Base-by-base conservation (phyloP, 2,797 vertebrate species). In the Megalops cyprinoides region DNA sequence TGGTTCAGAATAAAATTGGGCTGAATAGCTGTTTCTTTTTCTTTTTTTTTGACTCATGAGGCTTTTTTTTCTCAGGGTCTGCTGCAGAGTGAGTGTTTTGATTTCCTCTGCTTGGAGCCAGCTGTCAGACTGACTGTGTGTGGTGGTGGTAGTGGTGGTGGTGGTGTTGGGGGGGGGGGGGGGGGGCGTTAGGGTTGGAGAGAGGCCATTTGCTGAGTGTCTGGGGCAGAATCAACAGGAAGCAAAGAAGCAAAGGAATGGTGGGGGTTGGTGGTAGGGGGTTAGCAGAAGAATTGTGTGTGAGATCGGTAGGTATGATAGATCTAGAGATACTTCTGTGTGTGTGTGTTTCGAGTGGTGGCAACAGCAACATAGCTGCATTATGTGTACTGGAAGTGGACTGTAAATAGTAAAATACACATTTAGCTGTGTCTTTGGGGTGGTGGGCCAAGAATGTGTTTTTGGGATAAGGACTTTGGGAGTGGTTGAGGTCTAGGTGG, bases 71-170 rank as follows among this genome's bases (percentile, higher is more conserved):
- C 55, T 82, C 81, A 65, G 84, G 82, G 82, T 83, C 86, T 86
- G 85, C 82, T 37, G 20, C 76, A 87, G 89, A 86, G 88, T 69
- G 80, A 60, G 79, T 91, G 92, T 93, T 93, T 93, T 93, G 89
- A 91, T 93, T 93, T 90, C 88, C 89, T 88, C 90, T 87, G 91
- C 91, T 86, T 78, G 83, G 88, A 91, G 91, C 92, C 94, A 94
- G 93, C 94, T 95, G 93, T 94, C 92, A 90, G 85, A 88, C 90
- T 91, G 90, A 90, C 91, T 94, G 93, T 93, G 93, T 88, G 88
- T 91, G 83, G 90, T 81, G 88, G n/a, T n/a, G 86, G 58, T 76
- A 46, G 82, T 23, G 4, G 81, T 79, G 76, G 65, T 81, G 73
- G 71, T 42, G 44, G 14, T 1, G 74, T 60, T 53, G 77, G 81